Percentiles rank a stretch among this genome's conserved stretches.
phyloP scores from a whole-genome alignment of 2,797 vertebrate genomes.

The Silurus lanzhouensis region DNA sequence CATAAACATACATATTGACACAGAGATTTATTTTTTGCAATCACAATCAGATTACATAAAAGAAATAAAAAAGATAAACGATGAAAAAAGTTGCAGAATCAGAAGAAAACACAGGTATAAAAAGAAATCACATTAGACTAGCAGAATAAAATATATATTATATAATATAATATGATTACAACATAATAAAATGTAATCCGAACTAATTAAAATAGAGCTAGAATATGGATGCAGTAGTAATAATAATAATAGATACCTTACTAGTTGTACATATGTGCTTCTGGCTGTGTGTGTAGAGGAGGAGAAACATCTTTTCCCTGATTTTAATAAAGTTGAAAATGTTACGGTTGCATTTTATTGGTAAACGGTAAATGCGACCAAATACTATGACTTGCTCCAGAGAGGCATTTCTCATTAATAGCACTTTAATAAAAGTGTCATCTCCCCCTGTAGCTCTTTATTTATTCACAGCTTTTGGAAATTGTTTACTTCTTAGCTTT shows the following conservation, averaged over 20 bases:
- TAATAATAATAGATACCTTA: background rate
- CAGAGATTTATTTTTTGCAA: too few relatives aligned
- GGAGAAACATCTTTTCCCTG: background rate
- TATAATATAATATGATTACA: too few relatives aligned
- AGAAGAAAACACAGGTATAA: too few relatives aligned
- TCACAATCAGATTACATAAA: too few relatives aligned
- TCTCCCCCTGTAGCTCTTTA: conserved; percentile 20
- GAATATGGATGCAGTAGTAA: too few relatives aligned
- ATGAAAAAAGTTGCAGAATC: too few relatives aligned
- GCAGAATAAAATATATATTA: too few relatives aligned
- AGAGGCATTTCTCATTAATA: conserved; percentile 25
- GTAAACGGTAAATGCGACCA: background rate
- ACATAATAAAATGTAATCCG: too few relatives aligned
- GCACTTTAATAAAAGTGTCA: conserved; percentile 28
- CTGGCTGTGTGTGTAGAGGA: background rate
- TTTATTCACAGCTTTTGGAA: conserved; percentile 22
- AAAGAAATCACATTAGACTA: too few relatives aligned
- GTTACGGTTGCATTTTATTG: background rate
- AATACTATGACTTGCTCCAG: background rate
- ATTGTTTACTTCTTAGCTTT: conserved; percentile 35
- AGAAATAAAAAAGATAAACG: too few relatives aligned
- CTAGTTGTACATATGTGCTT: background rate
- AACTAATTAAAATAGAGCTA: too few relatives aligned
- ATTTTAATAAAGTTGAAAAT: conserved; percentile 21
- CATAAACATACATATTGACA: too few relatives aligned